Base-by-base conservation (phyloP, 2,113 vertebrate genomes). In the Petrocephalus microphthalmus region DNA sequence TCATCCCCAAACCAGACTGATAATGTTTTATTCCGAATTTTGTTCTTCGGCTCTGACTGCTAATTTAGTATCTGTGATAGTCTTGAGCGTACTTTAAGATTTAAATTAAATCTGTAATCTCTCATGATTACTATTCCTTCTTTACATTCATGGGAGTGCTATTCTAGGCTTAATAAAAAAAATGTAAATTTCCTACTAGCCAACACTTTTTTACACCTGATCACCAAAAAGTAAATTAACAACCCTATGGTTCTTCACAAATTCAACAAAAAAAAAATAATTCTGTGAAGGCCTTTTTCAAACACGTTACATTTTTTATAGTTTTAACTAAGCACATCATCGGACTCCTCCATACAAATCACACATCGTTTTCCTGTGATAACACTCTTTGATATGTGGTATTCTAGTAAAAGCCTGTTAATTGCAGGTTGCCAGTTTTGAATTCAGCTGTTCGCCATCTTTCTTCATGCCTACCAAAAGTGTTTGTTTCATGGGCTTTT, bases 391-490 rank as follows among this genome's bases (percentile, higher is more conserved):
- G 84, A 85, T 85, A 53, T 51, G 19, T 85, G 52, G 51, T 20
- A 37, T 85, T 54, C n/a, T 37, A 54, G 37, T 85, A 85, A 33
- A 51, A 86, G 54, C 8, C 33, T 86, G 53, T 57, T 37, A 60
- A 86, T 45, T 42, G 85, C 29, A 29, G 33, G 33, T 60, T 86
- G 53, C 25, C 33, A 60, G 54, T 5, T 60, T 45, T 37, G 2
- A 42, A 57, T 86, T 85, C 25, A 15, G 51, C 17, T 33, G 51
- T 85, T 85, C 51, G 47, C 25, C 84, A 56, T 85, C 25, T 33
- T 85, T 56, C 13, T 54, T 56, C 84, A 85, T 85, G 84, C 51
- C 84, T 85, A 54, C 17, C 52, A 85, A 85, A 85, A 22, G 51
- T 54, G 49, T 29, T 51, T 85, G 5, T 33, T 11, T 45, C 45